These are phyloP conservation scores for Mustela lutreola DNA, from an alignment of 2,113 vertebrate genomes.

Conservation along the genomic window DNA sequence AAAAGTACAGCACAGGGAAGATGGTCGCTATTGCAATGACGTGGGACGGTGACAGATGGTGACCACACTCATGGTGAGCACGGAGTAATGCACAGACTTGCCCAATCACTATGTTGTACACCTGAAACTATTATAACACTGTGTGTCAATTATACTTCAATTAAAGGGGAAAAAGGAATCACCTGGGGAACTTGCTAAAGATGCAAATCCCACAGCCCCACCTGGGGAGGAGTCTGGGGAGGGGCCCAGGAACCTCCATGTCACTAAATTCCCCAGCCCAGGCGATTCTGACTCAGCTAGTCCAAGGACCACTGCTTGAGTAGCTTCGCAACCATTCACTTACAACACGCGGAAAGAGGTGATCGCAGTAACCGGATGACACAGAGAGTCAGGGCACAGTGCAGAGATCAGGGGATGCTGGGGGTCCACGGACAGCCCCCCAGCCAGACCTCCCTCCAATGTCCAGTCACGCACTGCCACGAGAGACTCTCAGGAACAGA, in stretches of 20 bases:
- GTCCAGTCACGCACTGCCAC: fast-evolving
- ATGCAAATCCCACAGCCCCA: not conserved
- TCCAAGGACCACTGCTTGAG: not conserved
- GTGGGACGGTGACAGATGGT: not conserved
- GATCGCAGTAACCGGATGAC: fast-evolving
- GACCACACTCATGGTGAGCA: not conserved
- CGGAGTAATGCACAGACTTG: not conserved
- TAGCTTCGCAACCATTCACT: not conserved
- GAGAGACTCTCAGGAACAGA: not conserved
- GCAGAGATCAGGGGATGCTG: not conserved
- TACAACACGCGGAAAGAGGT: not conserved
- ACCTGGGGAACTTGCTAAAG: not conserved
- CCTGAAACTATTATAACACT: not conserved
- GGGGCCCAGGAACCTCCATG: not conserved
- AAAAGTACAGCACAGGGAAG: not conserved
- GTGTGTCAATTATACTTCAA: not conserved
- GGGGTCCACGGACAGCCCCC: fast-evolving
- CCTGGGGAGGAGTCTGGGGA: not conserved
- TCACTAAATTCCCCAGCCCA: too few relatives aligned
- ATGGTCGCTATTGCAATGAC: not conserved
- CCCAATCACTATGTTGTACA: not conserved
- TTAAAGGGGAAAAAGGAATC: not conserved
- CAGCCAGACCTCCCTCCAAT: fast-evolving
- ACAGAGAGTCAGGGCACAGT: fast-evolving
- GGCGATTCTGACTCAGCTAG: not conserved